These are phyloP conservation scores for Scaptomyza reducta DNA, from an alignment of 2,888 invertebrate genomes.

Conservation along the genomic window DNA sequence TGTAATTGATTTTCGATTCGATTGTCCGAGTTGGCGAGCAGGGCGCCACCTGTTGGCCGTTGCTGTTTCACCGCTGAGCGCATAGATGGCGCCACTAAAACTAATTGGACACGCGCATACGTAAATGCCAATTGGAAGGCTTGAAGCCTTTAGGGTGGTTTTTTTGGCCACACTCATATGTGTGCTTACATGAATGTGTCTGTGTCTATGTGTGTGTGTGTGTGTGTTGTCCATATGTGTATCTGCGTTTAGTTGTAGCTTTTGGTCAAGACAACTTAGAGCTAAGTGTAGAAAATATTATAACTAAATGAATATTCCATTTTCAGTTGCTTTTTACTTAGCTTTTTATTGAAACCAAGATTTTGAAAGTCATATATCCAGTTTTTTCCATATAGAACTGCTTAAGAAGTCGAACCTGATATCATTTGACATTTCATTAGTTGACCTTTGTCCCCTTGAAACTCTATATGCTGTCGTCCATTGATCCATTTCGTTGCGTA, in stretches of 20 bases:
- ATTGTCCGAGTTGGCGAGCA: slow-evolving; percentile 10
- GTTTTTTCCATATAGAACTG: too few species aligned
- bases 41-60: slow-evolving; percentile 62
- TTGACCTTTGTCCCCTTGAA: slow-evolving; percentile 17
- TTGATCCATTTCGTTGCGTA: background rate
- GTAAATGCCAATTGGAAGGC: slow-evolving; percentile 76
- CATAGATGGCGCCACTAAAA: slow-evolving; percentile 63
- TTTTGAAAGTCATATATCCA: too few species aligned
- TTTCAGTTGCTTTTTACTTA: background rate
- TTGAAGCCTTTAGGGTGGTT: slow-evolving; percentile 63
- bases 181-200: slow-evolving; percentile 11
- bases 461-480: slow-evolving; percentile 10
- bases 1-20: background rate
- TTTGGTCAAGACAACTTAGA: slow-evolving; percentile 4
- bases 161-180: slow-evolving; percentile 41
- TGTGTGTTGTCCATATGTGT: background rate
- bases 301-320: background rate
- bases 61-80: slow-evolving; percentile 37
- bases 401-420: too few species aligned
- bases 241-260: background rate
- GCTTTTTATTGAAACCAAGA: background rate
- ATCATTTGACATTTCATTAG: background rate
- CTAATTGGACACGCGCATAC: slow-evolving; percentile 73
- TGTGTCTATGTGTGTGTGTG: background rate
- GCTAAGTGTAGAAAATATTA: background rate